Base-by-base conservation (phyloP, 2,113 vertebrate genomes). In the Strix uralensis region DNA sequence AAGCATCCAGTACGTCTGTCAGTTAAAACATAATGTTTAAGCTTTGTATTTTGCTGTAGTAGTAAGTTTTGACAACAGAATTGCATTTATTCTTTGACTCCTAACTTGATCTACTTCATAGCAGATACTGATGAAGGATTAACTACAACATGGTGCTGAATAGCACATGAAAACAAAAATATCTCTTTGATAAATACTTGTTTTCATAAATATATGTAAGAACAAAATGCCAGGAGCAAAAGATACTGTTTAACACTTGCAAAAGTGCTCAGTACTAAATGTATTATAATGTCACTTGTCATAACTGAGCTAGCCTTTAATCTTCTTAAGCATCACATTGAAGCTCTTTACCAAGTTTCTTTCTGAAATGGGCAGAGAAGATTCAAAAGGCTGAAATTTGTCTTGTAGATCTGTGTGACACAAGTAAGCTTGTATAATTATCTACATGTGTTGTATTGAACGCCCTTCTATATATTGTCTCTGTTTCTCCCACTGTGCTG, bases 341-440 rank as follows among this genome's bases (percentile, higher is more conserved):
- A 71, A 78, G 40, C n/a, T 86, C 8, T 80, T 95, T 92, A 54
- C 13, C 5, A n/a, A 52, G 49, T 69, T 75, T 22, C 40, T 85
- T 90, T 91, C 66, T 92, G 67, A 78, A 92, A 66, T 55, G 13
- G 46, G 25, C 44, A 54, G 34, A 57, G 61, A 84, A 54, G 46
- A 47, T 87, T 82, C 29, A 71, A 40, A 86, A 89, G 62, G 49
- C 54, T 85, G 52, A 58, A 58, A 67, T 46, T 74, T 73, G n/a
- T 79, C 72, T 67, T 51, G 32, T 49, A 70, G 54, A 38, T 82
- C 29, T 88, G 49, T 66, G 12, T 86, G 89, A 72, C 51, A 92
- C n/a, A 51, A 94, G 72, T 78, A 74, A 27, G 21, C 57, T 92
- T 72, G 34, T 84, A 42, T 94, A 89, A 61, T 97, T 91, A 92